Evolutionary conservation across 2,797 vertebrate genomes (phyloP).

Genomic region (Gorsachius magnificus): DNA sequence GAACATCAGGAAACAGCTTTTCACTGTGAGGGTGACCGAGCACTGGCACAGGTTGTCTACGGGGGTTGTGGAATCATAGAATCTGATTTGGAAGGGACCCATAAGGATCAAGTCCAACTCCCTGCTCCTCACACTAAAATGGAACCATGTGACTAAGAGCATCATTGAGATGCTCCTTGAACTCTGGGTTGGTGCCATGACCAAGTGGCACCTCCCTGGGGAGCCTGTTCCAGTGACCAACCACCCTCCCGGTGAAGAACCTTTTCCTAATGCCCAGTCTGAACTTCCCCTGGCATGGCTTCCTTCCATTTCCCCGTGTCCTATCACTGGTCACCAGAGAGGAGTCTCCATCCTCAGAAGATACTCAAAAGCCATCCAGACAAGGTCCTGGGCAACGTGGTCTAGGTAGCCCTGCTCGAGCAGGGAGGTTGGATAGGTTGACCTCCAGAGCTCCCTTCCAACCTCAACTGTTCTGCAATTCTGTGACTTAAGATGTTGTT

Average conservation of each 20-base stretch:
- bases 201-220: neutral
- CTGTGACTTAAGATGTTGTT: neutral
- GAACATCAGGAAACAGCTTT: neutral
- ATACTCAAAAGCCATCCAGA: neutral
- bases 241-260: no score
- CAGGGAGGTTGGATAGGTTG: neutral
- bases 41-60: neutral
- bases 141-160: neutral
- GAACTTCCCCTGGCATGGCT: no score
- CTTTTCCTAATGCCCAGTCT: no score
- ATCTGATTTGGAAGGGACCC: neutral
- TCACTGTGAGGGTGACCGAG: neutral
- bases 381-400: neutral
- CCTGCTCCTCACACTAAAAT: neutral
- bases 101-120: fast-evolving
- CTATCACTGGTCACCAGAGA: no score
- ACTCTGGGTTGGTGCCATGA: neutral
- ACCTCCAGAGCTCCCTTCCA: neutral
- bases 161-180: neutral
- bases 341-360: neutral
- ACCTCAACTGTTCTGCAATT: neutral
- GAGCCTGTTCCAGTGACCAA: neutral
- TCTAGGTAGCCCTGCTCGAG: neutral
- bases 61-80: neutral
- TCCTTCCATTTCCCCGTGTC: no score